A percentile compares a stretch with the other conserved stretches of the same genome.
Evolutionary conservation across 2,888 invertebrate species (phyloP).

Genomic region (Phalera bucephala): DNA sequence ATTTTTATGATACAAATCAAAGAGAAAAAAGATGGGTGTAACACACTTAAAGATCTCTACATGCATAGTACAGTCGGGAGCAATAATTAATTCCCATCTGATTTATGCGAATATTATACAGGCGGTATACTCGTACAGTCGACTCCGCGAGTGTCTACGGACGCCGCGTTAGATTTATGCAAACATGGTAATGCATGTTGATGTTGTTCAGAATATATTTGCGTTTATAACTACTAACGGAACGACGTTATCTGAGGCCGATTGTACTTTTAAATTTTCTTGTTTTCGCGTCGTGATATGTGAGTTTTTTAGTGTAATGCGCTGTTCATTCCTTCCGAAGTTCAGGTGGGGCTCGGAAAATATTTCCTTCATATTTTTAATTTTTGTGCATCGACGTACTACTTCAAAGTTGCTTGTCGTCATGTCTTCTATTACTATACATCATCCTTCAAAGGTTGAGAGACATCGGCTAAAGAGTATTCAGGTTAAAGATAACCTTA

Average conservation of each 20-base stretch:
- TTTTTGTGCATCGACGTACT: too few relatives aligned
- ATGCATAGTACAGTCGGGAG: constrained; percentile 38
- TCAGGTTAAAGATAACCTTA: too few relatives aligned
- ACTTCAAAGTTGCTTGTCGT: neutral
- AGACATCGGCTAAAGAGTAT: too few relatives aligned
- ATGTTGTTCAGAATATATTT: constrained; percentile 44
- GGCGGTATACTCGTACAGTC: constrained; percentile 29
- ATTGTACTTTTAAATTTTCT: constrained; percentile 40
- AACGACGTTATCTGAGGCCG: constrained; percentile 30
- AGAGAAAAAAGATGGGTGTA: too few relatives aligned
- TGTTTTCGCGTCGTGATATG: constrained; percentile 13
- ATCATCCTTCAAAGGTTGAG: too few relatives aligned
- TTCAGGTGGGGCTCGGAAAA: too few relatives aligned
- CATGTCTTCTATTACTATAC: too few relatives aligned
- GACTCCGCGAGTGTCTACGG: constrained; percentile 31
- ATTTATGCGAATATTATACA: constrained; percentile 78
- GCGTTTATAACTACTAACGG: constrained; percentile 33
- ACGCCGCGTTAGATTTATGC: constrained; percentile 45
- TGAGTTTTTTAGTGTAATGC: neutral
- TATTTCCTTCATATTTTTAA: too few relatives aligned
- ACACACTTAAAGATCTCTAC: constrained; percentile 20
- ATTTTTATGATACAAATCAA: too few relatives aligned
- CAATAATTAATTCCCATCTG: constrained; percentile 73
- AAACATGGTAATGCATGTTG: constrained; percentile 44
- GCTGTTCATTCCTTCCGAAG: neutral